These are phyloP conservation scores for Polydesmus complanatus DNA, from an alignment of 2,888 invertebrate species.

Conservation along the genomic window DNA sequence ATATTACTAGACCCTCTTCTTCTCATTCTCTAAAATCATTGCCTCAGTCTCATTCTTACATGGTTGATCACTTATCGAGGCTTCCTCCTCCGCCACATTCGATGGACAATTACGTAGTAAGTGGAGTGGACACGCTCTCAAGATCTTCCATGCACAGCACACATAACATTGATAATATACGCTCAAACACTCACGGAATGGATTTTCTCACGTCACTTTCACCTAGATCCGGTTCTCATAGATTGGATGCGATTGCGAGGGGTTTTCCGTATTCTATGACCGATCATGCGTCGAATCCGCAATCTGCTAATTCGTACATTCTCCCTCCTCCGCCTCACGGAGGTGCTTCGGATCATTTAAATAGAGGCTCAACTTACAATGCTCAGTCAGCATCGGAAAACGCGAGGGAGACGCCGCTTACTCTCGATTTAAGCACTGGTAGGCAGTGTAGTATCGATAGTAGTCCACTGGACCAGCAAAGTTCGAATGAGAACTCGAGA, in stretches of 20 bases:
- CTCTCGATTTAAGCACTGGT: conserved; percentile 8
- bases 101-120: neutral
- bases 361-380: neutral
- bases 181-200: neutral
- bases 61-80: conserved; percentile 10
- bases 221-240: conserved; percentile 1
- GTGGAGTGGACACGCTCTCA: neutral
- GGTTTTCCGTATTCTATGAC: neutral
- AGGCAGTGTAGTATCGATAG: neutral
- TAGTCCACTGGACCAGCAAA: neutral
- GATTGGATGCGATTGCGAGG: conserved; percentile 8
- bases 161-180: conserved; percentile 6
- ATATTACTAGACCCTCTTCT: neutral
- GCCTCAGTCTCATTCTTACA: conserved; percentile 1
- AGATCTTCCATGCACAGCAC: conserved; percentile 2
- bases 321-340: neutral
- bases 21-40: neutral
- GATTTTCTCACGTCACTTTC: conserved; percentile 7
- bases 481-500: neutral
- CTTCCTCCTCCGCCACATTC: neutral
- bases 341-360: neutral
- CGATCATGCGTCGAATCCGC: neutral
- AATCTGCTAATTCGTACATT: neutral
- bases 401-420: neutral
- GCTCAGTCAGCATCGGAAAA: neutral